A percentile compares a stretch with the other conserved stretches of the same genome.
phyloP scores from a whole-genome alignment of 2,797 vertebrate genomes.

The Girardinus metallicus region DNA sequence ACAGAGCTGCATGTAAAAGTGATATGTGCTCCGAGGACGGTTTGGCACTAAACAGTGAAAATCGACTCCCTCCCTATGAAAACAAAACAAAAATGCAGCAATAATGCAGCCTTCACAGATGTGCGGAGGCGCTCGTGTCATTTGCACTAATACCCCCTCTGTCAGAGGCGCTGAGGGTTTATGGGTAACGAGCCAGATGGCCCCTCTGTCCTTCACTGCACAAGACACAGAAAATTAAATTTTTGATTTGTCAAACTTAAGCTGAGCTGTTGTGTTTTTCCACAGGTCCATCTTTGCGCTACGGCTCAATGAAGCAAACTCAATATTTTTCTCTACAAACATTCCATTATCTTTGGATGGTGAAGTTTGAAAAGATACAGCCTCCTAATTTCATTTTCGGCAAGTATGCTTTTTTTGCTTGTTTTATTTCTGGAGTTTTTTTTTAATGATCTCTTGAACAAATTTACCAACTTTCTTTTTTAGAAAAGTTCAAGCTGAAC shows the following conservation, averaged over 20 bases:
- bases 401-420: neutral
- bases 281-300: neutral
- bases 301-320: neutral
- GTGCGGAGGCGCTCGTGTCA: neutral
- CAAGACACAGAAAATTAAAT: neutral
- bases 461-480: neutral
- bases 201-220: conserved; percentile 14
- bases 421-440: neutral
- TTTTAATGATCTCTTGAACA: neutral
- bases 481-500: neutral
- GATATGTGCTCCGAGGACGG: neutral
- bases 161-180: conserved; percentile 1
- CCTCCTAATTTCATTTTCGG: neutral
- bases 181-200: conserved; percentile 4
- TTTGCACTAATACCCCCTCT: conserved; percentile 4
- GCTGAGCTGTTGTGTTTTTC: neutral
- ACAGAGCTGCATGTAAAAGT: neutral
- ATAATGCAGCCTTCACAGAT: neutral
- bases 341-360: neutral
- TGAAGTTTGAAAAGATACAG: neutral
- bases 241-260: neutral
- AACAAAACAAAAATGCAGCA: neutral
- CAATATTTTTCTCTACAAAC: neutral
- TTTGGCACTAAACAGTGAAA: neutral
- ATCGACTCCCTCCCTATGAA: neutral